Evolutionary conservation across 2,113 vertebrate species (phyloP).

Genomic region (Nothobranchius kuhntae): DNA sequence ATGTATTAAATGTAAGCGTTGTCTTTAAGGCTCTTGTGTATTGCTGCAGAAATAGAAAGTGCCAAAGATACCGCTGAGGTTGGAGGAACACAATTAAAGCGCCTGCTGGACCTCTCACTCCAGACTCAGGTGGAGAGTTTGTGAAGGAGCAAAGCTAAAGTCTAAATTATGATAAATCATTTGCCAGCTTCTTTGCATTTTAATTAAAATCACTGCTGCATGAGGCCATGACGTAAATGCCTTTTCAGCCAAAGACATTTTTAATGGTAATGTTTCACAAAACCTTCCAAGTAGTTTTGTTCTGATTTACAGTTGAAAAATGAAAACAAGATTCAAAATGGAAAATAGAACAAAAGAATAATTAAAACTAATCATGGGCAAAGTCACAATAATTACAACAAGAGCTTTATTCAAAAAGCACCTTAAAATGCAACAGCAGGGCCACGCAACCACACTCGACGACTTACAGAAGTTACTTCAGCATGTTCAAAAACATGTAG

Average conservation of each 20-base stretch:
- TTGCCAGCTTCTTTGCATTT: slow-evolving; percentile 44
- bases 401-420: no score
- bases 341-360: no score
- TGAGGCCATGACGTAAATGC: slow-evolving; percentile 25
- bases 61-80: slow-evolving; percentile 17
- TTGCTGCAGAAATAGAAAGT: slow-evolving; percentile 40
- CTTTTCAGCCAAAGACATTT: slow-evolving; percentile 43
- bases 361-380: no score
- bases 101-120: slow-evolving; percentile 18
- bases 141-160: slow-evolving; percentile 14
- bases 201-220: slow-evolving; percentile 60
- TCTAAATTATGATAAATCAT: slow-evolving; percentile 53
- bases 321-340: no score
- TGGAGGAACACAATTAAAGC: slow-evolving; percentile 18
- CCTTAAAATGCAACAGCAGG: no score
- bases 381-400: no score
- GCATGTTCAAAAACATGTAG: no score
- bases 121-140: slow-evolving; percentile 17
- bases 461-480: no score
- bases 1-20: slow-evolving; percentile 34
- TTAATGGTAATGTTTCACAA: slow-evolving; percentile 31
- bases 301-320: neutral
- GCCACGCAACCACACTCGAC: no score
- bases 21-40: slow-evolving; percentile 31
- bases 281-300: neutral